Evolutionary conservation across 2,113 vertebrate genomes (phyloP).

Genomic region (Tretioscincus oriximinensis): DNA sequence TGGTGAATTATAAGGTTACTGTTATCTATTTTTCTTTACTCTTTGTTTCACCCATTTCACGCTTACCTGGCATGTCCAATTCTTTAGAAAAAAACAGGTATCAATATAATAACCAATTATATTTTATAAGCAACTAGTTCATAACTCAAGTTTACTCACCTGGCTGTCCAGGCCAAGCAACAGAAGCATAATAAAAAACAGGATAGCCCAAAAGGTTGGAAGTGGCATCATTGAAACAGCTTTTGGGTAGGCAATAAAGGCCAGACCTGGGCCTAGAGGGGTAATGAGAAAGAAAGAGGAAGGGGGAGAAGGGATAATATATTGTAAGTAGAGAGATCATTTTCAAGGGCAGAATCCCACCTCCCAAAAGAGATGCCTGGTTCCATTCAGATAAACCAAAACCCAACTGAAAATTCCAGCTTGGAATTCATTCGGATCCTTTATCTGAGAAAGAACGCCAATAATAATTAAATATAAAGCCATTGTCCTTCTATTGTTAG

Average conservation of each 20-base stretch:
- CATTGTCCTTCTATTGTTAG: conserved; percentile 49
- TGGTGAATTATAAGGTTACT: too few relatives aligned
- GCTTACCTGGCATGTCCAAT: too few relatives aligned
- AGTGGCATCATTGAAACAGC: conserved; percentile 98
- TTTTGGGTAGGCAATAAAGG: conserved; percentile 98
- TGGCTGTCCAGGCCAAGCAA: conserved; percentile 99
- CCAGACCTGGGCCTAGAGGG: conserved; percentile 91
- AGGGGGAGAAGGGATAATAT: conserved; percentile 55
- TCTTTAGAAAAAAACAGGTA: too few relatives aligned
- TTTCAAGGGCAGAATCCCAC: conserved; percentile 21
- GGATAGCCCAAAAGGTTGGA: conserved; percentile 96
- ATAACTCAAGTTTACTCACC: conserved; percentile 71
- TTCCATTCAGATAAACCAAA: conserved; percentile 69
- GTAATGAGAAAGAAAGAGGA: conserved; percentile 69
- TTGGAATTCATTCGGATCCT: conserved; percentile 64
- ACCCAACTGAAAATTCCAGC: conserved; percentile 66
- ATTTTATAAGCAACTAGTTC: fast-evolving
- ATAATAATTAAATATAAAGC: conserved; percentile 38
- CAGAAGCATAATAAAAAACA: conserved; percentile 99
- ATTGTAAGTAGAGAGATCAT: conserved; percentile 49
- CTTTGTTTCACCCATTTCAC: too few relatives aligned
- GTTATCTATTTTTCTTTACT: too few relatives aligned
- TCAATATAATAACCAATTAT: too few relatives aligned
- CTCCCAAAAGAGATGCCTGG: conserved; percentile 60
- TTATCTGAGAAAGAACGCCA: conserved; percentile 63